Base-by-base conservation (phyloP, 2,113 vertebrate species). In the Odocoileus virginianus region DNA sequence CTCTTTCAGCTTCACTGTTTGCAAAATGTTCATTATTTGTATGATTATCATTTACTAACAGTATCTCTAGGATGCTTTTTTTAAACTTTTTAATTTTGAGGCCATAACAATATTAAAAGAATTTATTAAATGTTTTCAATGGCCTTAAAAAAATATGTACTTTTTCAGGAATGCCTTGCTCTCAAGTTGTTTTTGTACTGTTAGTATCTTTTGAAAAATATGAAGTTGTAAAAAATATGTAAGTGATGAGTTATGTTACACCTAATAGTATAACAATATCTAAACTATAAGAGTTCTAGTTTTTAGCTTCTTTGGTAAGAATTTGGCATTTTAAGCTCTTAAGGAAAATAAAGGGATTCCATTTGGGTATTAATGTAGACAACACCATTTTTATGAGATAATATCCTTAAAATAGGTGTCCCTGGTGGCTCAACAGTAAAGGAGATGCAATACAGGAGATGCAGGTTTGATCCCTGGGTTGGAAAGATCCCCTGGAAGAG, bases 181-280 rank as follows among this genome's bases (percentile, higher is more conserved):
- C 6, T 94, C 12, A 33, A 84, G 21, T n/a, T 36, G 74, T 81
- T 91, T 83, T 94, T 93, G 7, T 74, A 71, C 64, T 84, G 7
- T 93, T 93, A 50, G 1, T 64, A 91, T 79, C 25, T 97, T 92
- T 94, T 94, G 89, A 67, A 50, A 78, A 88, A 67, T 76, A 79
- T 11, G 58, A 92, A 96, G 43, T 43, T 95, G 60, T 45, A 52
- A 40, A 36, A 47, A 91, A 54, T 90, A 58, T n/a, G 13, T 83
- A 74, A 90, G 61, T 93, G 87, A 81, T 67, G 57, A 91, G 45
- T 82, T 92, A 30, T 2, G 30, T 55, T 43, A 67, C 12, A 95
- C 50, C 60, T 89, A 89, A 27, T 95, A 78, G 36, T 55, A 43
- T 50, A 94, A 92, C 5, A 79, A 5, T 83, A 28, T 93, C 58